Base-by-base conservation (phyloP, 2,797 vertebrate genomes). In the Sebastolobus altivelis region DNA sequence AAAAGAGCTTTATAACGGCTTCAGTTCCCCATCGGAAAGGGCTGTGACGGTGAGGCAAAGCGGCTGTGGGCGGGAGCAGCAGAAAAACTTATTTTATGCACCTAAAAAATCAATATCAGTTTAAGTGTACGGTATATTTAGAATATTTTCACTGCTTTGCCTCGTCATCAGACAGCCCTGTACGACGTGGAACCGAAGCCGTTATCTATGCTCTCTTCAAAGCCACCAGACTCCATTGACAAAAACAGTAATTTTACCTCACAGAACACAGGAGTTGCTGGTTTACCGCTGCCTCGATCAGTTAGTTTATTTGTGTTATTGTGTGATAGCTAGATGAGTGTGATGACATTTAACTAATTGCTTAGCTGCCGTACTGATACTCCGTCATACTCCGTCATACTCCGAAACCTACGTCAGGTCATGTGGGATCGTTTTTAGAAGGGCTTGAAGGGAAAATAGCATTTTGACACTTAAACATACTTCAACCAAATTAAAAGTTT, bases 161-260 rank as follows among this genome's bases (percentile, higher is more conserved):
- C 3, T 27, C 3, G 7, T 13, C 0, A 0, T 58, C 25, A 58
- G 0, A 29, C 3, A 16, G 6, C 25, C 25, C 0, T 56, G 1
- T 1, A 11, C 0, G 46, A 52, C 18, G 46, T 52, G 8, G 0
- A 52, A 52, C 46, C 20, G 18, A 52, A 52, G 46, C 46, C 22
- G 22, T 13, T 25, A 0, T 27, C 12, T 29, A 58, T 16, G 25
- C 55, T 8, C 1, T 58, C 6, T 58, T 58, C 25, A 8, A 29
- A 29, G 55, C 25, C 55, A 8, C 13, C 25, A 27, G 55, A 56
- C 55, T 27, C 12, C 25, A 8, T 14, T 27, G 0, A 6, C 22
- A 56, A 56, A 56, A 27, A 56, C 43, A 49, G 22, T 56, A 25
- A 56, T 56, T 56, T 56, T 13, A 56, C 5, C 22, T 56, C 3